A percentile compares a stretch with the other conserved stretches of the same genome.
phyloP scores from a whole-genome alignment of 2,797 vertebrate genomes.

The Mustela erminea region DNA sequence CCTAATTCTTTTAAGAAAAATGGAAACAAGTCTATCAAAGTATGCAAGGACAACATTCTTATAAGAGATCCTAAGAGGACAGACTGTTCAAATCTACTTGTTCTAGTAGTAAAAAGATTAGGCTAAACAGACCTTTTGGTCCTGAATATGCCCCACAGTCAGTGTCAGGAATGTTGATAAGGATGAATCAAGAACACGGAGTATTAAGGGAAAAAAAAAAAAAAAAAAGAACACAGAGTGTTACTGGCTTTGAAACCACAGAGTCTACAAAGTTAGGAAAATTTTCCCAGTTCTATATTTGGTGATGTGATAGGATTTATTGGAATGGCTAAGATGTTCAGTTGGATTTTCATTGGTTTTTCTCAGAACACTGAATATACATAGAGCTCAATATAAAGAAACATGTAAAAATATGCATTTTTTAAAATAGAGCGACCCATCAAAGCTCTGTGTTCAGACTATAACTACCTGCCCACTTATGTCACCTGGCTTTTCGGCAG shows the following conservation, averaged over 20 bases:
- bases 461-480: rapidly evolving
- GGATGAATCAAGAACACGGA: neutral
- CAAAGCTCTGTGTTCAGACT: neutral
- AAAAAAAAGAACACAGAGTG: neutral
- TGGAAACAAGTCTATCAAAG: constrained; percentile 59
- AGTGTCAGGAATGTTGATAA: constrained; percentile 53
- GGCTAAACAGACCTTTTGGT: constrained; percentile 31
- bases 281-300: neutral
- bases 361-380: neutral
- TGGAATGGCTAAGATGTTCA: neutral
- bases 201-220: neutral
- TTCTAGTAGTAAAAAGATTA: neutral
- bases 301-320: constrained; percentile 21
- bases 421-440: neutral
- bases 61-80: neutral
- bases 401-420: neutral
- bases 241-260: neutral
- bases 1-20: constrained; percentile 9
- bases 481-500: rapidly evolving
- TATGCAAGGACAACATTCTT: constrained; percentile 64
- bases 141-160: neutral
- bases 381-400: neutral
- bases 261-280: neutral
- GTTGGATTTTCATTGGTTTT: neutral
- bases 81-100: neutral